Base-by-base conservation (phyloP, 2,888 invertebrate species). In the Luffia ferchaultella region DNA sequence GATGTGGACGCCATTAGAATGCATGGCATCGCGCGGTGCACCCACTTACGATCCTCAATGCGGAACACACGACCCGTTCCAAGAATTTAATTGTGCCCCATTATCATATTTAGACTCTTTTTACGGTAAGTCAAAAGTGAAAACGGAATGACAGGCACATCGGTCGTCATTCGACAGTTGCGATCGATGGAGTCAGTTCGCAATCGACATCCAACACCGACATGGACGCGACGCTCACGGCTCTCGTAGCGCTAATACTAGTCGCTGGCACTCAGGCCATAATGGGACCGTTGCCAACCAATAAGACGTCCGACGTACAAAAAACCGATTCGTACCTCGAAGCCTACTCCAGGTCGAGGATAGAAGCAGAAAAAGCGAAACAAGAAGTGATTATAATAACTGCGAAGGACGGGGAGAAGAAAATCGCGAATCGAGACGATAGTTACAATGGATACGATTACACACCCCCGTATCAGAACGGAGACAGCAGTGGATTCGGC, bases 261-360 rank as follows among this genome's bases (percentile, higher is more conserved):
- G 61, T 68, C 60, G 70, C 61, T 55, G 71, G 67, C 56, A 77
- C 61, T 52, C 61, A 70, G 42, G 82, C 80, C 45, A 79, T 83
- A 44, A 65, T 79, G 7, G 76, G 76, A n/a, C 79, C 78, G 2
- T 45, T 30, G 12, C 52, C 55, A n/a, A 60, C 58, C 18, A 82
- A 78, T 54, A 64, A 61, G 51, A 80, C 76, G 1, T 50, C 60
- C 16, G 17, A 53, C 18, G 57, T 61, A 48, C 62, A 70, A 48
- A 79, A 78, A 64, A 74, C 73, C 1, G 90, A 90, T 65, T 88
- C 88, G 1, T 90, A 90, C 60, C 67, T 90, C 57, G 87, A 89
- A 43, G 90, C 90, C 1, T 86, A 89, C 58, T 85, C 86, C 3
- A 86, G 88, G 58, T 88, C 88, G 17, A 67, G 62, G 64, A 78